Evolutionary conservation across 2,797 vertebrate species (phyloP).

Genomic region (Phataginus tricuspis): DNA sequence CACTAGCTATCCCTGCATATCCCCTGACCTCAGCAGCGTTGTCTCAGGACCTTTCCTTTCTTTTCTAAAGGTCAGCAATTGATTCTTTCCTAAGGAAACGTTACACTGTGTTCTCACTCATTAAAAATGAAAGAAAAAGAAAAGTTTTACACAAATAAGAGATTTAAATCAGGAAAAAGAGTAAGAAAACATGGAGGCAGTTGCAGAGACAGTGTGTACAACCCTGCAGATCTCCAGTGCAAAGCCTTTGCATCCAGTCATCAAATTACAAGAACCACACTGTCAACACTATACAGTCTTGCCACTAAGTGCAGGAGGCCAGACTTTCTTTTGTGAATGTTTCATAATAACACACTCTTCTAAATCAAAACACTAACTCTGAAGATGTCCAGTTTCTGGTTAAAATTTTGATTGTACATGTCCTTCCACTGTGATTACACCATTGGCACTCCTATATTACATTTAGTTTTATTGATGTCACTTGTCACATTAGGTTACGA

Average conservation of each 20-base stretch:
- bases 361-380: background rate
- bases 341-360: background rate
- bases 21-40: background rate
- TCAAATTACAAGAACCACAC: background rate
- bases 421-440: background rate
- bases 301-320: background rate
- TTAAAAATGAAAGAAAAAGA: background rate
- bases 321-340: background rate
- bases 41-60: background rate
- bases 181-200: background rate
- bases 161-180: background rate
- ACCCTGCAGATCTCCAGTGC: background rate
- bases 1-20: background rate
- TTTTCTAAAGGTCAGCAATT: background rate
- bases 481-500: background rate
- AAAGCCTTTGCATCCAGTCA: background rate
- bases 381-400: background rate
- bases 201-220: background rate
- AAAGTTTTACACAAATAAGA: background rate
- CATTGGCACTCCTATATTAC: background rate
- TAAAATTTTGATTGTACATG: background rate
- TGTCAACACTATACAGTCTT: background rate
- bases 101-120: background rate
- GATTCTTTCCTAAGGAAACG: background rate
- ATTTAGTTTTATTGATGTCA: background rate